Conservation (phyloP, 2,797 vertebrate genomes). For the Heliangelus exortis region DNA sequence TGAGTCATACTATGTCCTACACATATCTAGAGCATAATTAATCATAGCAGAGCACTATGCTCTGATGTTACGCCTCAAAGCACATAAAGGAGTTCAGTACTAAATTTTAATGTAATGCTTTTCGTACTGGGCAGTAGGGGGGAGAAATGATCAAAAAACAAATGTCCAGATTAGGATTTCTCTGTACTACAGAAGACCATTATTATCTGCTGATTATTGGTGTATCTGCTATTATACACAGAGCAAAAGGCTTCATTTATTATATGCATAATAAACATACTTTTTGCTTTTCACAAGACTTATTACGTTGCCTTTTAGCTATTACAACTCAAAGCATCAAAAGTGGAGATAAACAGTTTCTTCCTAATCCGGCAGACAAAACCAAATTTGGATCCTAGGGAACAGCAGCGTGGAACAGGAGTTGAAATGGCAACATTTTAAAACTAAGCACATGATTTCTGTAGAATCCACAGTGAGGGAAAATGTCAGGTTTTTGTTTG, state of each 20-base stretch:
- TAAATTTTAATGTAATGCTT: neutral
- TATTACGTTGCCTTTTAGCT: neutral
- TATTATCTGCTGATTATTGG: neutral
- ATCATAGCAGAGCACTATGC: neutral
- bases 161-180: neutral
- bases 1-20: neutral
- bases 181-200: neutral
- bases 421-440: neutral
- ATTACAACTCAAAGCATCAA: neutral
- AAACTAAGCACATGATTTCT: neutral
- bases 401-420: neutral
- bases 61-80: neutral
- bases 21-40: neutral
- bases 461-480: neutral
- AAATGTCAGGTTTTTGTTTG: neutral
- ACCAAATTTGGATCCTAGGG: neutral
- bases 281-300: neutral
- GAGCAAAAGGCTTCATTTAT: neutral
- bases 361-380: conserved; percentile 5
- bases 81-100: neutral
- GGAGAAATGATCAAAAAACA: neutral
- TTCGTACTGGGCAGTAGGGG: neutral
- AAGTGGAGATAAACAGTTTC: neutral
- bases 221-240: neutral
- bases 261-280: too few relatives aligned